These are phyloP conservation scores for Potamarius usumacintae DNA, from an alignment of 2,113 vertebrate species.

Conservation along the genomic window DNA sequence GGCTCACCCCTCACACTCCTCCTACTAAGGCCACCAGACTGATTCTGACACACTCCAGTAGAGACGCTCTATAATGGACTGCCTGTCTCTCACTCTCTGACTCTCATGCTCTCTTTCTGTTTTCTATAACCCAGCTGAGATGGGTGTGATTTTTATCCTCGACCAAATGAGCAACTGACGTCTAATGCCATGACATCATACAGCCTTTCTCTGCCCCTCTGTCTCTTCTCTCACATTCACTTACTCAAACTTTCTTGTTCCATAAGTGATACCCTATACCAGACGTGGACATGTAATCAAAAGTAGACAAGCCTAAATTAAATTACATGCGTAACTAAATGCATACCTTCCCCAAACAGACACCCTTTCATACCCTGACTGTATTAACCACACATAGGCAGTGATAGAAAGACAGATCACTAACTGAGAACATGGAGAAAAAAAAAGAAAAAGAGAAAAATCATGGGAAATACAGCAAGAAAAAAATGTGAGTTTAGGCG, in stretches of 20 bases:
- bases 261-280: not conserved
- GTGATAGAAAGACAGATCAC: not conserved
- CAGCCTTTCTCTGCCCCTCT: constrained; percentile 18
- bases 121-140: constrained; percentile 1
- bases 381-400: not conserved
- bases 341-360: not conserved
- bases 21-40: constrained; percentile 21
- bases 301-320: constrained; percentile 12
- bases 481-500: not conserved
- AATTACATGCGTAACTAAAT: constrained; percentile 1
- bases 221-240: constrained; percentile 14
- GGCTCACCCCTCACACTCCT: constrained; percentile 33
- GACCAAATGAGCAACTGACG: constrained; percentile 36
- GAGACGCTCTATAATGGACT: constrained; percentile 25
- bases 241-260: not conserved
- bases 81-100: constrained; percentile 26
- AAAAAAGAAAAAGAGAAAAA: not conserved
- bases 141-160: constrained; percentile 45
- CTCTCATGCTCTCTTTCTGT: constrained; percentile 20
- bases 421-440: not conserved
- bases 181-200: constrained; percentile 50
- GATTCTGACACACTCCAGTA: constrained; percentile 33
- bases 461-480: not conserved
- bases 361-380: not conserved
- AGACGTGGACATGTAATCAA: constrained; percentile 20